Evolutionary conservation across 2,888 invertebrate genomes (phyloP).

Genomic region (Harpalus rufipes): DNA sequence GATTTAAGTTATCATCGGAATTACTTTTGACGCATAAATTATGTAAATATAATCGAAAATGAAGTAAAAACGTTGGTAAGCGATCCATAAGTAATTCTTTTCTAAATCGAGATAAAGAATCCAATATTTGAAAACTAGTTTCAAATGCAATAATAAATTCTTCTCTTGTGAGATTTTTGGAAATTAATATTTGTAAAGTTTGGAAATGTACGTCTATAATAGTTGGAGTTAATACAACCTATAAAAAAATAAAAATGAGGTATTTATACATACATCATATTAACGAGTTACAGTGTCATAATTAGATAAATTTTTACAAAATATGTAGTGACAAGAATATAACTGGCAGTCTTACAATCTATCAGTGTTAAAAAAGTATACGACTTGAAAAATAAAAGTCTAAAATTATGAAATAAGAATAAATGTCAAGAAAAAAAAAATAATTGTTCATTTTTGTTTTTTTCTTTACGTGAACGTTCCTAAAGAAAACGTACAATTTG

Average conservation of each 20-base stretch:
- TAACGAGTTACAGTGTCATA: not conserved
- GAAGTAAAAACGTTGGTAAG: slow-evolving; percentile 74
- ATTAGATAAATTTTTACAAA: no score
- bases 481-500: no score
- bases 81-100: slow-evolving; percentile 74
- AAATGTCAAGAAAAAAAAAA: no score
- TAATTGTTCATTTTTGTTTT: no score
- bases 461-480: no score
- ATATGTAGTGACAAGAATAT: no score
- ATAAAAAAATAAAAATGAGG: slow-evolving; percentile 68
- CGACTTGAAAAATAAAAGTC: no score
- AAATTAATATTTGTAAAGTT: slow-evolving; percentile 70
- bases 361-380: no score
- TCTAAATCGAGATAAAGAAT: slow-evolving; percentile 73
- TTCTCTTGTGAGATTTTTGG: slow-evolving; percentile 61
- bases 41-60: slow-evolving; percentile 73
- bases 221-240: slow-evolving; percentile 73
- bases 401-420: no score
- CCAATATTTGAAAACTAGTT: slow-evolving; percentile 72
- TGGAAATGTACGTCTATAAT: slow-evolving; percentile 73
- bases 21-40: slow-evolving; percentile 72
- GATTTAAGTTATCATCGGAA: slow-evolving; percentile 69
- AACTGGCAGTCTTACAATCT: no score
- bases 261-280: slow-evolving; percentile 36
- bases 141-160: slow-evolving; percentile 71